Conservation (phyloP, 2,113 vertebrate species). For the Forbesichthys papilliferus region DNA sequence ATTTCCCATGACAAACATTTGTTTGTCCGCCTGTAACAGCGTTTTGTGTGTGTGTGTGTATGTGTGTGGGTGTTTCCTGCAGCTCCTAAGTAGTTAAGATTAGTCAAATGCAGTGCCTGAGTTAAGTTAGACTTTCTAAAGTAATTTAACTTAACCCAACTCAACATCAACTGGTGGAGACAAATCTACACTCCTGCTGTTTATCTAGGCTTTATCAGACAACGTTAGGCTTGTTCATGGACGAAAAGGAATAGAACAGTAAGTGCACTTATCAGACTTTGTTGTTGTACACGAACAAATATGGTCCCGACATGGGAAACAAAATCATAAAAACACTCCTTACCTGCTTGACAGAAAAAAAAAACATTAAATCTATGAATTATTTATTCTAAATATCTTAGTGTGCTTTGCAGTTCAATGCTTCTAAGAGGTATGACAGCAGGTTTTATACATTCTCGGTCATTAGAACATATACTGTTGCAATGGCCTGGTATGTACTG, state of each 20-base stretch:
- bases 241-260: background rate
- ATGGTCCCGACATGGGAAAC: constrained; percentile 11
- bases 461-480: constrained; percentile 55
- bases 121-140: no score
- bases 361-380: constrained; percentile 43
- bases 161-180: no score
- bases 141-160: no score
- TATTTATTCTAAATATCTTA: constrained; percentile 54
- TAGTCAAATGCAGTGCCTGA: no score
- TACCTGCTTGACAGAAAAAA: constrained; percentile 32
- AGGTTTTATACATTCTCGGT: constrained; percentile 38
- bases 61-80: no score
- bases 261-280: background rate
- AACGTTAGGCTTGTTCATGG: background rate
- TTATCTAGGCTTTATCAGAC: background rate
- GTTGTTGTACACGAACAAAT: constrained; percentile 2
- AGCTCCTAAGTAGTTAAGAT: no score
- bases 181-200: background rate
- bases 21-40: no score
- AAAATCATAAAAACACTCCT: constrained; percentile 20
- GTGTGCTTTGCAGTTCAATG: constrained; percentile 40
- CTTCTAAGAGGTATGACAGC: constrained; percentile 43
- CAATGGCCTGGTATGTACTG: constrained; percentile 25
- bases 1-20: no score
- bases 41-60: no score